Percentiles rank a stretch among this genome's conserved stretches.
Conservation (phyloP, 2,113 vertebrate genomes). For the Paralichthys olivaceus region DNA sequence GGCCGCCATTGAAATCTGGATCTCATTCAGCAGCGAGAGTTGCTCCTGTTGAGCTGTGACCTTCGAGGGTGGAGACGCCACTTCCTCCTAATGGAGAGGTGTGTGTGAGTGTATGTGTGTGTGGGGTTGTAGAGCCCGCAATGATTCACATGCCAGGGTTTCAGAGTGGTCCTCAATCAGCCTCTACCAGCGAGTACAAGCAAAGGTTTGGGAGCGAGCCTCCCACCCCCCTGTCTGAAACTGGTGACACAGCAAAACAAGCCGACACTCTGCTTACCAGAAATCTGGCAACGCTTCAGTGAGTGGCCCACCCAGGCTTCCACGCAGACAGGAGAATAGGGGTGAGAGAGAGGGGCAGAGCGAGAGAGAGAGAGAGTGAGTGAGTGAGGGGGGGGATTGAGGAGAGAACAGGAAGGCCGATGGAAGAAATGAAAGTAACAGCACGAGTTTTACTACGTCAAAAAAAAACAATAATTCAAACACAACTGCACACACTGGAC, state of each 20-base stretch:
- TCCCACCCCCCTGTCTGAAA: conserved; percentile 42
- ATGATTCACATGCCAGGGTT: conserved; percentile 56
- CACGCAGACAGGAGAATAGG: conserved; percentile 42
- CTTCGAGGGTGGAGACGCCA: conserved; percentile 66
- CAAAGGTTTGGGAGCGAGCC: conserved; percentile 15
- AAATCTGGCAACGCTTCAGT: conserved; percentile 76
- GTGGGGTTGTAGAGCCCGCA: conserved; percentile 28
- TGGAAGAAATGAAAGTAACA: conserved; percentile 27
- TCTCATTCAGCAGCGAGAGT: conserved; percentile 65
- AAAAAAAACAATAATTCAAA: conserved; percentile 17
- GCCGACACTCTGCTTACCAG: conserved; percentile 68
- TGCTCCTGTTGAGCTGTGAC: conserved; percentile 63
- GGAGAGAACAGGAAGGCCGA: conserved; percentile 13
- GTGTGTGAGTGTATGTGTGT: conserved; percentile 41
- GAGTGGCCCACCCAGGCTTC: conserved; percentile 72
- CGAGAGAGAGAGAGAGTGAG: neutral
- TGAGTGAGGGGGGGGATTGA: neutral
- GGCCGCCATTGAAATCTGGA: conserved; percentile 69
- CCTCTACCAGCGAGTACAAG: conserved; percentile 30
- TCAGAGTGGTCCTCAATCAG: conserved; percentile 33
- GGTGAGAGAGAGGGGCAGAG: conserved; percentile 5
- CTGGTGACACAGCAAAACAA: conserved; percentile 77
- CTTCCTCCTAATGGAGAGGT: conserved; percentile 66
- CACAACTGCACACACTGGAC: conserved; percentile 1
- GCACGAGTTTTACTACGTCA: neutral